Conservation (phyloP, 2,797 vertebrate species). For the Micromesistius poutassou region DNA sequence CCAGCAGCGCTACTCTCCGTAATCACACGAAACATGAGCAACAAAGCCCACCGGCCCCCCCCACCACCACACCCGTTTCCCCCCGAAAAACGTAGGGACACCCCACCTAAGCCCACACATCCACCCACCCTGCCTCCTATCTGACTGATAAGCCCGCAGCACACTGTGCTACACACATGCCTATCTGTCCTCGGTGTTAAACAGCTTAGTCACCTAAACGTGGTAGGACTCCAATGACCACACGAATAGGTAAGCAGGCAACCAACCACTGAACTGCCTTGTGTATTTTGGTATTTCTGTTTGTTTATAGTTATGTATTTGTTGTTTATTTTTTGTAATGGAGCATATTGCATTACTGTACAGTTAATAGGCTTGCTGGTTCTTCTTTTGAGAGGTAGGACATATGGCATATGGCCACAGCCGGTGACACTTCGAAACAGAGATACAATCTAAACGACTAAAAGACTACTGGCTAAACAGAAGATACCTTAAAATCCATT, state of each 20-base stretch:
- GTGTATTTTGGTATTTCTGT: background rate
- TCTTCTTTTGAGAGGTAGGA: background rate
- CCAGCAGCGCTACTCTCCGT: conserved; percentile 16
- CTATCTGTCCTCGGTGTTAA: conserved; percentile 16
- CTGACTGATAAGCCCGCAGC: conserved; percentile 48
- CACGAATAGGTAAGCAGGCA: conserved; percentile 52
- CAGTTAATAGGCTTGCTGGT: background rate
- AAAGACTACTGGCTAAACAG: background rate
- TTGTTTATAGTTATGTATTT: background rate
- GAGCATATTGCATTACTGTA: background rate
- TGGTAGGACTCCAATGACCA: conserved; percentile 12
- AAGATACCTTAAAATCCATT: background rate
- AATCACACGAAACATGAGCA: conserved; percentile 44
- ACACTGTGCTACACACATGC: conserved; percentile 35
- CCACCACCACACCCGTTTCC: background rate
- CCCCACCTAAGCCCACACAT: conserved; percentile 6
- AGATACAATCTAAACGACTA: background rate
- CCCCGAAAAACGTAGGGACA: conserved; percentile 28
- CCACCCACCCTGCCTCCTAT: conserved; percentile 39
- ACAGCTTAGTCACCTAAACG: conserved; percentile 13
- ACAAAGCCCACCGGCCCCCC: conserved; percentile 4
- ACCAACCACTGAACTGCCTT: background rate
- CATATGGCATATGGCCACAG: background rate
- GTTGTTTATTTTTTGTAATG: background rate
- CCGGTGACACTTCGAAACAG: background rate